A percentile compares a stretch with the other conserved stretches of the same genome.
These are phyloP conservation scores for Cydia strobilella DNA, from an alignment of 1,140 invertebrate genomes.

Conservation along the genomic window DNA sequence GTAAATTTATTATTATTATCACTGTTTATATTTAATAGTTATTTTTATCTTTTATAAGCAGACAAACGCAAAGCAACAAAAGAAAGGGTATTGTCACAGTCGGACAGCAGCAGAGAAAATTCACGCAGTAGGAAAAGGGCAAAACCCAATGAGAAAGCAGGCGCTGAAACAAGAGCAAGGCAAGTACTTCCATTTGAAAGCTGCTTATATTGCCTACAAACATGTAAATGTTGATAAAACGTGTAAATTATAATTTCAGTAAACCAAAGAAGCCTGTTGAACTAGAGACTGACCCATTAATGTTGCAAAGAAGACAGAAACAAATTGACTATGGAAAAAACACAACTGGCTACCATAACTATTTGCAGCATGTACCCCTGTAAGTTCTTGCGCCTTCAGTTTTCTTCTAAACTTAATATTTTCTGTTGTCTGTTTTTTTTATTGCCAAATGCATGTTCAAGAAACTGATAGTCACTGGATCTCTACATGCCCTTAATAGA, in stretches of 20 bases:
- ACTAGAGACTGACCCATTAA: constrained; percentile 86
- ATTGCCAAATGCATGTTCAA: no score
- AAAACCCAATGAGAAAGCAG: constrained; percentile 52
- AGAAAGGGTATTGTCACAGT: constrained; percentile 53
- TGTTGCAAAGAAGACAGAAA: constrained; percentile 91
- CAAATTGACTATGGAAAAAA: constrained; percentile 98
- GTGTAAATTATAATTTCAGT: constrained; percentile 44
- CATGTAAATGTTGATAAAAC: neutral
- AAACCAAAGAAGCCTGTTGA: constrained; percentile 68
- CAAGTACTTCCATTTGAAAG: constrained; percentile 34
- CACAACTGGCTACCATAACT: constrained; percentile 92
- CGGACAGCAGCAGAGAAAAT: constrained; percentile 47
- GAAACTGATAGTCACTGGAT: no score
- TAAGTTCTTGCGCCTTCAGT: constrained; percentile 70
- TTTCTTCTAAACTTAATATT: no score
- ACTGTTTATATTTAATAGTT: neutral
- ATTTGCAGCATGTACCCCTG: constrained; percentile 86
- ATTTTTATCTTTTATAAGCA: neutral
- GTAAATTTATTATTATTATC: neutral
- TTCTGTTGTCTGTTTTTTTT: no score
- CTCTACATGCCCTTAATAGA: no score
- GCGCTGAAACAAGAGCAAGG: constrained; percentile 45
- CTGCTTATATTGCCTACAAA: neutral
- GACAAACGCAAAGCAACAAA: constrained; percentile 45
- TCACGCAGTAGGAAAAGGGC: constrained; percentile 54